phyloP scores from a whole-genome alignment of 2,113 vertebrate genomes.

The Shinisaurus crocodilurus region DNA sequence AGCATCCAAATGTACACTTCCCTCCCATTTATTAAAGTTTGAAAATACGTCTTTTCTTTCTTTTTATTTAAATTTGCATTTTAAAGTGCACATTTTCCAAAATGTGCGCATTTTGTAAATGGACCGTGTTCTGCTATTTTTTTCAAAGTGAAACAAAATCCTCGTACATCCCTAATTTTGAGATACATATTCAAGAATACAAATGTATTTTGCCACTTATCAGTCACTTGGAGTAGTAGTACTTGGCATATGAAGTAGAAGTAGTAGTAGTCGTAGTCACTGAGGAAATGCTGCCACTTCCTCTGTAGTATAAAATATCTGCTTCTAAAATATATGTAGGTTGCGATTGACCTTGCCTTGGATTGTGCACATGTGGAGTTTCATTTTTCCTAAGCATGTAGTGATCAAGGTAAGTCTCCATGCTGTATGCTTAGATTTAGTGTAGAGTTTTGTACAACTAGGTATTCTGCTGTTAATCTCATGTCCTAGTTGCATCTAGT shows the following conservation, averaged over 20 bases:
- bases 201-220: neutral
- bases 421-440: conserved; percentile 52
- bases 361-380: neutral
- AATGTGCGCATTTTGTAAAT: no score
- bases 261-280: no score
- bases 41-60: no score
- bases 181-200: neutral
- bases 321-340: neutral
- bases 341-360: neutral
- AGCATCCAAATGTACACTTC: no score
- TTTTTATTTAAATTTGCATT: no score
- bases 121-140: no score
- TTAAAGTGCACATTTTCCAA: no score
- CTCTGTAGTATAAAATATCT: neutral
- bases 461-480: conserved; percentile 54
- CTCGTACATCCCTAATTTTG: neutral
- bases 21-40: no score
- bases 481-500: conserved; percentile 70
- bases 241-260: neutral
- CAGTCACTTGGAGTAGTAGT: neutral
- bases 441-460: conserved; percentile 31
- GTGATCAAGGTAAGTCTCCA: conserved; percentile 31
- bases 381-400: conserved; percentile 14
- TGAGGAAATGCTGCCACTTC: neutral
- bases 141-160: neutral